These are phyloP conservation scores for Bovichtus diacanthus DNA, from an alignment of 2,797 vertebrate genomes.

Conservation along the genomic window DNA sequence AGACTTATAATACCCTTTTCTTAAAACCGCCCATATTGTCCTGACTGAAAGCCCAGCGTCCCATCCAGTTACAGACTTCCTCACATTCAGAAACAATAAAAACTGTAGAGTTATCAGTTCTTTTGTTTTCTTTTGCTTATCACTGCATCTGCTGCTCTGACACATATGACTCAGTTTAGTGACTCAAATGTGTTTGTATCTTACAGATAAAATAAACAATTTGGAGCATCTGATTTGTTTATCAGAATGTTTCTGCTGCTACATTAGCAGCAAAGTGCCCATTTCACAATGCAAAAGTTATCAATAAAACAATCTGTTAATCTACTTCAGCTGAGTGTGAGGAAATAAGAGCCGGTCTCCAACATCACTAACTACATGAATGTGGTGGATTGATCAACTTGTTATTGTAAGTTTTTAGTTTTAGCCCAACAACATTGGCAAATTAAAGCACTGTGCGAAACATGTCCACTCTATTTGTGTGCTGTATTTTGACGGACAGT, in stretches of 20 bases:
- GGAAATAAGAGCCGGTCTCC: slow-evolving; percentile 34
- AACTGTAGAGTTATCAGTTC: neutral
- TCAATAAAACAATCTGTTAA: slow-evolving; percentile 61
- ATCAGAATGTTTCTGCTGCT: neutral
- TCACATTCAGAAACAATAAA: neutral
- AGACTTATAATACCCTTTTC: slow-evolving; percentile 63
- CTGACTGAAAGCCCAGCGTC: neutral
- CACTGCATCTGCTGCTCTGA: slow-evolving; percentile 21
- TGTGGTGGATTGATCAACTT: slow-evolving; percentile 6
- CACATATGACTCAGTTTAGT: neutral
- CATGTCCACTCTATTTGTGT: neutral
- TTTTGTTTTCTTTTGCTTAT: neutral
- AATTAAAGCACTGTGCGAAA: neutral
- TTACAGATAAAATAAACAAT: neutral
- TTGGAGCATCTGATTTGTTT: neutral
- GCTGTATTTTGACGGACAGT: neutral
- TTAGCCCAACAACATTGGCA: neutral
- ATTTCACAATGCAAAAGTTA: slow-evolving; percentile 56
- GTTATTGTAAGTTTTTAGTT: neutral
- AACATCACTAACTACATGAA: slow-evolving; percentile 1
- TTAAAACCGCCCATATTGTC: slow-evolving; percentile 57
- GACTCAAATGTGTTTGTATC: neutral
- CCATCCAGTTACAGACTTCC: slow-evolving; percentile 2
- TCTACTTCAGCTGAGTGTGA: slow-evolving; percentile 50
- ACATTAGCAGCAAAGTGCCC: slow-evolving; percentile 19